Conservation (phyloP, 2,888 invertebrate genomes). For the Noctua fimbriata region DNA sequence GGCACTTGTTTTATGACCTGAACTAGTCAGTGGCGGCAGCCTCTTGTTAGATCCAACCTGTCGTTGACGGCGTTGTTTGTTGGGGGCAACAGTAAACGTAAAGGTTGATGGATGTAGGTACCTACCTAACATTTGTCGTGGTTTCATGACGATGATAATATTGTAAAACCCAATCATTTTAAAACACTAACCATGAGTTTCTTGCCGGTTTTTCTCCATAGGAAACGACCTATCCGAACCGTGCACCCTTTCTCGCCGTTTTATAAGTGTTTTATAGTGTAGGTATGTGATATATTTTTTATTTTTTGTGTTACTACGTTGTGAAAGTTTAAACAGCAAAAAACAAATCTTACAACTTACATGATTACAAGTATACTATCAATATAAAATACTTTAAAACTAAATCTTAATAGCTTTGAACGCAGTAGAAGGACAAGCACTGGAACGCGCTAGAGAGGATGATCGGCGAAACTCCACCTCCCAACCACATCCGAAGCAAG, state of each 20-base stretch:
- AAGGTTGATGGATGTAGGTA: background rate
- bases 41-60: background rate
- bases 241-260: no score
- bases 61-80: background rate
- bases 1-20: background rate
- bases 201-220: no score
- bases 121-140: background rate
- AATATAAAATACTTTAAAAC: conserved; percentile 11
- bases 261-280: no score
- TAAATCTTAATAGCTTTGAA: conserved; percentile 82
- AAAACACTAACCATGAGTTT: no score
- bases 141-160: no score
- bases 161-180: no score
- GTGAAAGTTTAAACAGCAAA: background rate
- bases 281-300: no score
- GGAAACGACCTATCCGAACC: no score
- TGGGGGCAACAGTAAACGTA: background rate
- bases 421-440: conserved; percentile 90
- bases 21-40: no score
- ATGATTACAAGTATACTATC: background rate
- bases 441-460: conserved; percentile 91
- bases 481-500: conserved; percentile 76
- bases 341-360: background rate
- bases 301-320: background rate
- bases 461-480: conserved; percentile 73